Percentiles rank a stretch among this genome's conserved stretches.
phyloP scores from a whole-genome alignment of 2,888 invertebrate genomes.

The Hirtodrosophila confusa region DNA sequence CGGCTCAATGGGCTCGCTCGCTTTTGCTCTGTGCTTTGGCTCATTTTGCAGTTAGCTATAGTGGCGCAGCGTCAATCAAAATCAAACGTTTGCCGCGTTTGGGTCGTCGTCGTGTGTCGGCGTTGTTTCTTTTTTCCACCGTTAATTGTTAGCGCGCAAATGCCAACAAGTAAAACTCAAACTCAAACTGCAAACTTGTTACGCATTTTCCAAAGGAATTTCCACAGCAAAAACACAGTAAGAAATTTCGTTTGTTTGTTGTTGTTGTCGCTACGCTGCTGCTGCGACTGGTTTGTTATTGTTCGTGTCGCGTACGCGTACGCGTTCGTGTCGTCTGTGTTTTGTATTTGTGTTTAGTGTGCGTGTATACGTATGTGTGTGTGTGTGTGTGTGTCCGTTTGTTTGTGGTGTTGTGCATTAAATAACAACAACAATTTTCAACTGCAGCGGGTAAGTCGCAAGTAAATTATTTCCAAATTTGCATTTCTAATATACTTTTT shows the following conservation, averaged over 20 bases:
- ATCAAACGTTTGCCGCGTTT: constrained; percentile 77
- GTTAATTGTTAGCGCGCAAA: constrained; percentile 37
- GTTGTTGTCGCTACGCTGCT: constrained; percentile 51
- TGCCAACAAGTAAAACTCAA: constrained; percentile 45
- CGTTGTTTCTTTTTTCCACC: constrained; percentile 28
- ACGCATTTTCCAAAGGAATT: constrained; percentile 54
- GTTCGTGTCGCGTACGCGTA: constrained; percentile 38
- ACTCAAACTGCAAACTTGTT: constrained; percentile 47
- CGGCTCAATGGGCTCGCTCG: constrained; percentile 24
- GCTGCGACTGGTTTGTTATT: constrained; percentile 36
- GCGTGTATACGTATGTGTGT: constrained; percentile 5
- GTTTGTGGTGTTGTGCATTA: constrained; percentile 33
- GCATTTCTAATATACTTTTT: constrained; percentile 33
- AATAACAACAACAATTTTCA: constrained; percentile 43
- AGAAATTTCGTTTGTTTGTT: too few species aligned
- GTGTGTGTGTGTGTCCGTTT: constrained; percentile 9
- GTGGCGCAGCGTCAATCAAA: constrained; percentile 75
- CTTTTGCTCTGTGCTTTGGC: constrained; percentile 27
- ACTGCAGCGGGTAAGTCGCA: constrained; percentile 53
- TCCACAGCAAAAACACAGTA: constrained; percentile 20
- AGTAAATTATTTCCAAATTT: constrained; percentile 20
- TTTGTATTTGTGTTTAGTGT: constrained; percentile 19
- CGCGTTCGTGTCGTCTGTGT: constrained; percentile 42
- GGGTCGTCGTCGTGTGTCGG: constrained; percentile 57
- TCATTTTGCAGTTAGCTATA: constrained; percentile 71